Conservation (phyloP, 1,140 invertebrate genomes). For the Ridgeia piscesae region DNA sequence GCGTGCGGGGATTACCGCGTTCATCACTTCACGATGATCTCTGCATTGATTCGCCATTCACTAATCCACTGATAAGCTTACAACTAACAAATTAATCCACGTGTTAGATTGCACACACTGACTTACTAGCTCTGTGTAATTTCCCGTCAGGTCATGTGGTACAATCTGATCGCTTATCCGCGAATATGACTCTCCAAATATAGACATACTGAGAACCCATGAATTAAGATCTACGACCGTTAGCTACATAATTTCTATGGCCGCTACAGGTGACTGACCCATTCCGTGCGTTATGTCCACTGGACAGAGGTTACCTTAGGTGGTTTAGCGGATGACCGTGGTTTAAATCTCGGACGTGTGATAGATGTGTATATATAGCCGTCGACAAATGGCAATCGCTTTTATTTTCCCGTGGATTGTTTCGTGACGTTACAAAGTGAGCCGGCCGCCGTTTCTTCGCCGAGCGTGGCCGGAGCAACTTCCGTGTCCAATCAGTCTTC, state of each 20-base stretch:
- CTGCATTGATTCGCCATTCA: background rate
- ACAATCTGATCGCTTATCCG: background rate
- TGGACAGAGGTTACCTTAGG: background rate
- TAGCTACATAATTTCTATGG: background rate
- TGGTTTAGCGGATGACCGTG: background rate
- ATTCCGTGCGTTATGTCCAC: background rate
- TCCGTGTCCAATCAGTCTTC: background rate
- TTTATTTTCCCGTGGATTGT: background rate
- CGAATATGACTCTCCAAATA: background rate
- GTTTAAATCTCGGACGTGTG: background rate
- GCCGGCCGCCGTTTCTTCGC: background rate
- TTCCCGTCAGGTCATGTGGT: background rate
- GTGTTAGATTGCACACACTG: background rate
- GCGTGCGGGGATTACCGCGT: background rate
- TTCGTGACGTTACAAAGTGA: background rate
- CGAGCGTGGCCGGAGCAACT: background rate
- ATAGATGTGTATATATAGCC: background rate
- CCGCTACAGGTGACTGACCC: background rate
- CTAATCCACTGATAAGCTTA: background rate
- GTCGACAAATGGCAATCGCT: background rate
- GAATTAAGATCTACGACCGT: background rate
- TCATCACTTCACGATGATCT: background rate
- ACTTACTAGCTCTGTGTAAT: background rate
- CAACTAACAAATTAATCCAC: background rate
- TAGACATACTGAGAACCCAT: background rate